Base-by-base conservation (phyloP, 2,888 invertebrate genomes). In the Rapana venosa region DNA sequence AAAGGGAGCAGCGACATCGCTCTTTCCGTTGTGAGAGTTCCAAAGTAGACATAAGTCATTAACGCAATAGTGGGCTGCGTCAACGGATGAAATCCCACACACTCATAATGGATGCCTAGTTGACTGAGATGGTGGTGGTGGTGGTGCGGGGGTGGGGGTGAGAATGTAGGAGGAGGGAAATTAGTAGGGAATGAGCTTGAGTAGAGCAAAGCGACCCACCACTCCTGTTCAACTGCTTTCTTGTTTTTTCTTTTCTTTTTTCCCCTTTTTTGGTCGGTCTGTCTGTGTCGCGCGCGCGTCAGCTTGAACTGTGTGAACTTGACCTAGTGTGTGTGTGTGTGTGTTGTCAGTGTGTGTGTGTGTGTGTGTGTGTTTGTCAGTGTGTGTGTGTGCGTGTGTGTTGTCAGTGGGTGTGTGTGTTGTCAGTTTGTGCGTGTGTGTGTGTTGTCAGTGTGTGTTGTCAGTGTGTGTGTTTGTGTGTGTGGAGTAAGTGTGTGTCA, bases 251-350 rank as follows among this genome's bases (percentile, higher is more conserved):
- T 13, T 79, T 11, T 32, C 15, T 35, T 15, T 22, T 4, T 35
- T 79, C 13, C 4, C 35, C 32, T 15, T 17, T n/a, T 74, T n/a
- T 20, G 79, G 79, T 22, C n/a, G 1, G 22, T 74, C n/a, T 74
- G 74, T 74, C n/a, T 74, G 74, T 74, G 74, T 6, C 4, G 26
- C 20, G 17, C 20, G 17, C 26, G 26, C 26, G 66, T 74, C 74
- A 74, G n/a, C 74, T 74, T 35, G 79, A 79, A 79, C 79, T 35
- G 35, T 79, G 35, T 35, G 79, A 79, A 79, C 79, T 79, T 79
- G 79, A 79, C 79, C 35, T 35, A 1, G 32, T 20, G 79, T 35
- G 35, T 35, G 79, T 74, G 30, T 22, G n/a, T 30, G 26, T 11
- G 22, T 74, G 74, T 74, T 20, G 61, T 61, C 1, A 8, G 61